Percentiles rank a stretch among this genome's conserved stretches.
Evolutionary conservation across 2,888 invertebrate genomes (phyloP).

Genomic region (Scaptomyza parva): DNA sequence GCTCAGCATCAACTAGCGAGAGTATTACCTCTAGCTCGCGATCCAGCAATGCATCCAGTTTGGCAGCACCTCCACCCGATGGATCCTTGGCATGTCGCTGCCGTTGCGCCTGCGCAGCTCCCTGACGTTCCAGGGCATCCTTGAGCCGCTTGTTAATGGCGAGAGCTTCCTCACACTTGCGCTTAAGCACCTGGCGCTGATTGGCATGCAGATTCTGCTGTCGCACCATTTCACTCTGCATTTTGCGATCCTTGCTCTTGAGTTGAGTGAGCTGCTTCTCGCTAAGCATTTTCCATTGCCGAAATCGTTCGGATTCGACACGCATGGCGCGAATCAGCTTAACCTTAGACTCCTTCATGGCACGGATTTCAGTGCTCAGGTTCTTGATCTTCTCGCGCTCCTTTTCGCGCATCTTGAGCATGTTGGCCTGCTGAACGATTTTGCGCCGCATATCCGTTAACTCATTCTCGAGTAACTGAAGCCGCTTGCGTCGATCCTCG

Average conservation of each 20-base stretch:
- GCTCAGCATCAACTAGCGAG: conserved; percentile 91
- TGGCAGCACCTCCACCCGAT: conserved; percentile 86
- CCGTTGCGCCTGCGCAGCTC: conserved; percentile 75
- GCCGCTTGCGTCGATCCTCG: conserved; percentile 91
- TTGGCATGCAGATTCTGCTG: conserved; percentile 91
- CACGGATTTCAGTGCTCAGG: conserved; percentile 90
- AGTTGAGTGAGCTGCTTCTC: conserved; percentile 92
- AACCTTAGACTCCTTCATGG: conserved; percentile 93
- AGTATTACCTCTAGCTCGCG: conserved; percentile 91
- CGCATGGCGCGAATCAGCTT: conserved; percentile 93
- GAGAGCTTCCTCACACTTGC: conserved; percentile 95
- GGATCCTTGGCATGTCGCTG: conserved; percentile 80
- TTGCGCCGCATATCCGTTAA: conserved; percentile 90
- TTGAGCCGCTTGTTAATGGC: conserved; percentile 91
- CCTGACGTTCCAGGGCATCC: conserved; percentile 82
- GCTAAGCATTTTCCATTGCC: conserved; percentile 91
- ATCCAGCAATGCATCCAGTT: conserved; percentile 88
- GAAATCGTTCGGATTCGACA: conserved; percentile 92
- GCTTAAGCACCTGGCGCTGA: conserved; percentile 92
- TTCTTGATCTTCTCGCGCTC: conserved; percentile 91
- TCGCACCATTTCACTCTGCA: conserved; percentile 91
- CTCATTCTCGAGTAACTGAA: conserved; percentile 91
- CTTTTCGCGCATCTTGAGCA: conserved; percentile 91
- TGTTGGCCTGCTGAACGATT: conserved; percentile 88
- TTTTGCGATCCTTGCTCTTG: conserved; percentile 92